Percentiles rank a stretch among this genome's conserved stretches.
These are phyloP conservation scores for Hystrix cristata DNA, from an alignment of 2,113 vertebrate species.

Conservation along the genomic window DNA sequence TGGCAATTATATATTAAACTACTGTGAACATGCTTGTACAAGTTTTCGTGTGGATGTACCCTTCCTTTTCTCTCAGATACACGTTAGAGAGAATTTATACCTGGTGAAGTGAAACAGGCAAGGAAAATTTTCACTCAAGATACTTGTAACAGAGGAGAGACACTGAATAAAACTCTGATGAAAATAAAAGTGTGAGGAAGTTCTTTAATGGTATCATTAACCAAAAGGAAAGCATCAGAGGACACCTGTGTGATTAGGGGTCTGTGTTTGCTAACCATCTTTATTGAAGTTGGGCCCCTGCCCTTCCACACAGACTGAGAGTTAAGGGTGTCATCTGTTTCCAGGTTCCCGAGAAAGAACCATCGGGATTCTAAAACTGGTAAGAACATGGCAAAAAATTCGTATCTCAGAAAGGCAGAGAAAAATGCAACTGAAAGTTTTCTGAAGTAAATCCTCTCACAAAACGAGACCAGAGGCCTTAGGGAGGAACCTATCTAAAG, in stretches of 20 bases:
- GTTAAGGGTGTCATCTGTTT: background rate
- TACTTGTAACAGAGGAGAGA: background rate
- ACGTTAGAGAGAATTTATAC: background rate
- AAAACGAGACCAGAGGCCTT: background rate
- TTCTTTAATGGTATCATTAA: background rate
- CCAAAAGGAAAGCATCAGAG: background rate
- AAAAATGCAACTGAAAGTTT: background rate
- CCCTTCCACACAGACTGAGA: rapidly evolving
- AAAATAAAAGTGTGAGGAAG: background rate
- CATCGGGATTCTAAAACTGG: background rate
- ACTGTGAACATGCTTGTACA: background rate
- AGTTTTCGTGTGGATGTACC: background rate
- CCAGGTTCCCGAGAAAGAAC: background rate
- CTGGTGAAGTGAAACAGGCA: background rate
- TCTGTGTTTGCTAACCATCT: background rate
- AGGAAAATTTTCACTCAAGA: background rate
- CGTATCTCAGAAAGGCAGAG: background rate
- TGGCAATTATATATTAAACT: background rate
- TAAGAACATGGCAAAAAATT: background rate
- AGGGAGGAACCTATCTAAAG: background rate
- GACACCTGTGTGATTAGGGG: background rate
- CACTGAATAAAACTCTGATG: background rate
- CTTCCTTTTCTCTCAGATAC: background rate
- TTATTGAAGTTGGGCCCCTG: background rate
- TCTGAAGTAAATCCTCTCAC: background rate